Evolutionary conservation across 1,140 invertebrate genomes (phyloP).

Genomic region (Ostrea edulis): DNA sequence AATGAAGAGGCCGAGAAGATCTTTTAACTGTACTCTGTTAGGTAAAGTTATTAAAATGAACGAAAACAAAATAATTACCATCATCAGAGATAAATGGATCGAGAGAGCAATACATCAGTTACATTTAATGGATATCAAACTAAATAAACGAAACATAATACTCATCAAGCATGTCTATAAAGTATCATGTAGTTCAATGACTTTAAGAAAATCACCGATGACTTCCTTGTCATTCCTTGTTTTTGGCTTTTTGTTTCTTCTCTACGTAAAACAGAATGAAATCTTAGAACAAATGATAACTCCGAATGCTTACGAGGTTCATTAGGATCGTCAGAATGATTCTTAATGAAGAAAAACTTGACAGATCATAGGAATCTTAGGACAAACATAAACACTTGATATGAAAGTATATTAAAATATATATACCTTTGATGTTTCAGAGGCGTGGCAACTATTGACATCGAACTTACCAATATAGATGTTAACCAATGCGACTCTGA

Average conservation of each 20-base stretch:
- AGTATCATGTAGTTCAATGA: background rate
- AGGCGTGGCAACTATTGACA: conserved; percentile 90
- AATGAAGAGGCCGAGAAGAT: background rate
- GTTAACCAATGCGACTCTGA: conserved; percentile 90
- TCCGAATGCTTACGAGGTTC: too few species aligned
- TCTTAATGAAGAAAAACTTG: too few species aligned
- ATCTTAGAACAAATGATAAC: too few species aligned
- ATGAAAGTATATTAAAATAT: too few species aligned
- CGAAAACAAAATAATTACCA: background rate
- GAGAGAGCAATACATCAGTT: background rate
- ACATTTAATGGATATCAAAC: background rate
- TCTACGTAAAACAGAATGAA: background rate
- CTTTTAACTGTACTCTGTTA: background rate
- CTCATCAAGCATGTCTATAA: background rate
- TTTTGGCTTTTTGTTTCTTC: background rate
- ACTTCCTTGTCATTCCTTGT: background rate
- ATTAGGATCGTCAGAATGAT: too few species aligned
- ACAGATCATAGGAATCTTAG: too few species aligned
- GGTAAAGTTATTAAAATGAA: background rate
- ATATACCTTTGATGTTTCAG: conserved; percentile 55
- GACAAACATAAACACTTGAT: too few species aligned
- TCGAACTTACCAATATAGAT: conserved; percentile 89
- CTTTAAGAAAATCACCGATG: background rate
- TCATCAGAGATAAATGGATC: background rate
- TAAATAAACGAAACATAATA: background rate